Conservation (phyloP, 1,140 invertebrate genomes). For the Atta colombica region DNA sequence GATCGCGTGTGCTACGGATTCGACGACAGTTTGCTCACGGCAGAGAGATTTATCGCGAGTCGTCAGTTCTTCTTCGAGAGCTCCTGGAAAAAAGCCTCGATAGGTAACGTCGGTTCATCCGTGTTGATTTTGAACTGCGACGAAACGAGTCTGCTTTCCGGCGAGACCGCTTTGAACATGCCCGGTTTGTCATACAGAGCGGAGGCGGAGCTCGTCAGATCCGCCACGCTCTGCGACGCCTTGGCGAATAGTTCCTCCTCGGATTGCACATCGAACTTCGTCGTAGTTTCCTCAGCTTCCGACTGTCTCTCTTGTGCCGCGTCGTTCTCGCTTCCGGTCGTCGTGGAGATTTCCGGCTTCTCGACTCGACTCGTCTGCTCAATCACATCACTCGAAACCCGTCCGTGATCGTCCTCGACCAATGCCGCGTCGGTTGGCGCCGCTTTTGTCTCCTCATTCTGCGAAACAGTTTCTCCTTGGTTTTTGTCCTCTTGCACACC, state of each 20-base stretch:
- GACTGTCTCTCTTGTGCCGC: background rate
- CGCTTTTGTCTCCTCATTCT: background rate
- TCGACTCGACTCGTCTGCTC: conserved; percentile 11
- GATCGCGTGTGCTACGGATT: background rate
- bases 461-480: background rate
- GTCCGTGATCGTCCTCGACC: background rate
- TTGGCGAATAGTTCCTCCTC: conserved; percentile 84
- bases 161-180: conserved; percentile 84
- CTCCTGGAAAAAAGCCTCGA: conserved; percentile 87
- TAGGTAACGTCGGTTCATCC: conserved; percentile 87
- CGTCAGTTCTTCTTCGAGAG: conserved; percentile 79
- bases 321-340: background rate
- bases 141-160: conserved; percentile 79
- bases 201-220: conserved; percentile 86
- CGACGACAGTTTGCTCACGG: background rate
- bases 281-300: background rate
- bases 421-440: background rate
- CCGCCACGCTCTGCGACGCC: conserved; percentile 86
- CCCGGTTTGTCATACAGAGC: conserved; percentile 85
- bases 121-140: conserved; percentile 83
- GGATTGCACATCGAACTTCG: background rate
- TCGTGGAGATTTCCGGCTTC: background rate
- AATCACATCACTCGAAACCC: background rate
- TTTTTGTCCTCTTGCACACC: conserved; percentile 30
- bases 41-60: background rate